Evolutionary conservation across 2,797 vertebrate genomes (phyloP).

Genomic region (Natrix natrix): DNA sequence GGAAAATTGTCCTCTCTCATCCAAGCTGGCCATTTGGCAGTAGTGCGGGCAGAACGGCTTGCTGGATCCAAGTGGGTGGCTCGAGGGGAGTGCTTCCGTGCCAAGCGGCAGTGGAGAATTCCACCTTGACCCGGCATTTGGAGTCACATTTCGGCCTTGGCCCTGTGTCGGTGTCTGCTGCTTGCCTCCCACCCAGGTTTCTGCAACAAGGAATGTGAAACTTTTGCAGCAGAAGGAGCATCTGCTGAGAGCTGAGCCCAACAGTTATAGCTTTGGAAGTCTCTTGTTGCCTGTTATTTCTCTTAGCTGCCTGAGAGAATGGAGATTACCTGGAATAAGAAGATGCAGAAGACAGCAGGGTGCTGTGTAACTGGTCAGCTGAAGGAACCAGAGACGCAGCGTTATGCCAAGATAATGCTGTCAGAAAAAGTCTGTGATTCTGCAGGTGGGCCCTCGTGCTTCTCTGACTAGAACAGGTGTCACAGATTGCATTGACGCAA

Average conservation of each 20-base stretch:
- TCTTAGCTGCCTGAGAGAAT: constrained; percentile 81
- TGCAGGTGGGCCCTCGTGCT: constrained; percentile 74
- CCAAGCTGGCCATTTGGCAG: background rate
- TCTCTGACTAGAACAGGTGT: background rate
- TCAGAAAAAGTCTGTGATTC: constrained; percentile 93
- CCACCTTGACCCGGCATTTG: background rate
- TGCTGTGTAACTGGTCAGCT: constrained; percentile 81
- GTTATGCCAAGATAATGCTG: constrained; percentile 84
- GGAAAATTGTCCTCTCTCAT: background rate
- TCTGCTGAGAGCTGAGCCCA: background rate
- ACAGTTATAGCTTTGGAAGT: background rate
- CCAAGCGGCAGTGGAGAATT: background rate
- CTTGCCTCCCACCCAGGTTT: background rate
- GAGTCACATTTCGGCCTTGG: background rate
- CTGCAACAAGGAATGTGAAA: too few relatives aligned
- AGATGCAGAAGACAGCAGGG: constrained; percentile 90
- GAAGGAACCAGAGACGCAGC: constrained; percentile 52
- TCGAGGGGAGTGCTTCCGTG: background rate
- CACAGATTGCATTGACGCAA: background rate
- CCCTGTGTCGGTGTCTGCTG: background rate
- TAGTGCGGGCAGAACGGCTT: too few relatives aligned
- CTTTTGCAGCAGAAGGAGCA: too few relatives aligned
- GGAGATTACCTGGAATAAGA: constrained; percentile 89
- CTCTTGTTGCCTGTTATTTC: constrained; percentile 4
- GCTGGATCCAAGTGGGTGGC: background rate